phyloP scores from a whole-genome alignment of 1,140 invertebrate species.

The Drosophila lini region DNA sequence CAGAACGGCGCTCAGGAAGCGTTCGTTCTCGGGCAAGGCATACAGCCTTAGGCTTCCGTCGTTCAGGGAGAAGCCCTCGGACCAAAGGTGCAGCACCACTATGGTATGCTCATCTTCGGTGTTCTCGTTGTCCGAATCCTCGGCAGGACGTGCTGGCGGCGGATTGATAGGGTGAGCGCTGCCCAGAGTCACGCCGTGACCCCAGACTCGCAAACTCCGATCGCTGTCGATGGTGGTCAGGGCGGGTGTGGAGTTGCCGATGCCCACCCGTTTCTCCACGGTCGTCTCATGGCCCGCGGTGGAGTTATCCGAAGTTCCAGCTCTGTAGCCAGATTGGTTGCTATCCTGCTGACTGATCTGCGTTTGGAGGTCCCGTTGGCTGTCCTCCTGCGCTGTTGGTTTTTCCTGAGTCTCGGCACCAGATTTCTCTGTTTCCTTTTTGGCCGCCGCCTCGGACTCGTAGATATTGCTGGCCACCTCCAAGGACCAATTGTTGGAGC shows the following conservation, averaged over 20 bases:
- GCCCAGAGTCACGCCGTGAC: conserved; percentile 48
- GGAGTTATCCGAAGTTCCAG: conserved; percentile 19
- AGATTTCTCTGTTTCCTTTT: neutral
- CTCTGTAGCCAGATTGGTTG: conserved; percentile 30
- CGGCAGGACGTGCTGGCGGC: conserved; percentile 4
- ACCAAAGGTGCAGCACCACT: conserved; percentile 64
- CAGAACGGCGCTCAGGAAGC: conserved; percentile 53
- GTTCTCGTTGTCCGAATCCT: conserved; percentile 48
- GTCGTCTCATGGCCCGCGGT: neutral
- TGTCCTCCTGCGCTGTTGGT: neutral
- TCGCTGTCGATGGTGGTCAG: conserved; percentile 61
- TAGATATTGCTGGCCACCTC: conserved; percentile 52
- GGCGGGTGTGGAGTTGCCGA: conserved; percentile 57
- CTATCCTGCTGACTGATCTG: conserved; percentile 22
- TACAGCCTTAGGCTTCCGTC: conserved; percentile 52
- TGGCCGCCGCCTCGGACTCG: conserved; percentile 34
- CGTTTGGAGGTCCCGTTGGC: conserved; percentile 25
- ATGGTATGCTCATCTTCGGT: conserved; percentile 51
- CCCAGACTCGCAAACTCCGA: conserved; percentile 62
- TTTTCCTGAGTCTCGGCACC: neutral
- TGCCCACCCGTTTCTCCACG: conserved; percentile 34
- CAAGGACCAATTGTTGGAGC: conserved; percentile 53
- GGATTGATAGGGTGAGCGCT: conserved; percentile 68
- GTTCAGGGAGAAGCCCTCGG: conserved; percentile 66
- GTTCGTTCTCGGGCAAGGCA: conserved; percentile 57